A percentile compares a stretch with the other conserved stretches of the same genome.
Evolutionary conservation across 1,140 invertebrate species (phyloP).

Genomic region (Drosophila nebulosa): DNA sequence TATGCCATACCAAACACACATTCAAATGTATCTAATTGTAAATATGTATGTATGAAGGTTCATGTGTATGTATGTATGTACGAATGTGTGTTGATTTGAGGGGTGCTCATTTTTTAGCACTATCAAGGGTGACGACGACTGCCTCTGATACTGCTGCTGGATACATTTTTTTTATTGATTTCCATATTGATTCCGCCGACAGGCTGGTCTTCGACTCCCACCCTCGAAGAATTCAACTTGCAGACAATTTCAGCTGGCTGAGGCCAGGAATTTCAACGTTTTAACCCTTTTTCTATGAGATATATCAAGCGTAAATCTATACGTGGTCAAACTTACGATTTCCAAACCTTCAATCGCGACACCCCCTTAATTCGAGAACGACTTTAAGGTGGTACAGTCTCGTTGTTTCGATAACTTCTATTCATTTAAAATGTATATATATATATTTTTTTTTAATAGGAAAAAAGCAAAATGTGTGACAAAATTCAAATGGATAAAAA

Average conservation of each 20-base stretch:
- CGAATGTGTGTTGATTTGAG: slow-evolving; percentile 1
- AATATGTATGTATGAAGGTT: neutral
- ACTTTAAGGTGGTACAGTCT: slow-evolving; percentile 2
- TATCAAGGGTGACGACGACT: slow-evolving; percentile 49
- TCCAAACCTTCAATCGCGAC: slow-evolving; percentile 12
- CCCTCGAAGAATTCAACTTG: slow-evolving; percentile 12
- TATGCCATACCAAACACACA: neutral
- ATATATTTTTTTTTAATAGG: neutral
- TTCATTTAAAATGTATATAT: neutral
- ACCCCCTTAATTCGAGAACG: slow-evolving; percentile 2
- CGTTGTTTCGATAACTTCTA: neutral
- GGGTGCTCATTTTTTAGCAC: slow-evolving; percentile 47
- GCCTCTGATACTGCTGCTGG: slow-evolving; percentile 18
- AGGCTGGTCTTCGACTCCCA: slow-evolving; percentile 15
- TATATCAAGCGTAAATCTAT: slow-evolving; percentile 39
- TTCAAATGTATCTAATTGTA: neutral
- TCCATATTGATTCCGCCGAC: slow-evolving; percentile 63
- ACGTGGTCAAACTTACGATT: slow-evolving; percentile 10
- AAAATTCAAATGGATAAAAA: neutral
- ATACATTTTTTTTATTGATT: slow-evolving; percentile 66
- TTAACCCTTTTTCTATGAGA: slow-evolving; percentile 47
- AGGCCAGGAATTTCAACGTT: slow-evolving; percentile 29
- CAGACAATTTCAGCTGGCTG: slow-evolving; percentile 11
- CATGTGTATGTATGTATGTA: neutral
- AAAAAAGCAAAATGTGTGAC: neutral